A percentile compares a stretch with the other conserved stretches of the same genome.
These are phyloP conservation scores for Aphis gossypii DNA, from an alignment of 1,140 invertebrate genomes.

Conservation along the genomic window DNA sequence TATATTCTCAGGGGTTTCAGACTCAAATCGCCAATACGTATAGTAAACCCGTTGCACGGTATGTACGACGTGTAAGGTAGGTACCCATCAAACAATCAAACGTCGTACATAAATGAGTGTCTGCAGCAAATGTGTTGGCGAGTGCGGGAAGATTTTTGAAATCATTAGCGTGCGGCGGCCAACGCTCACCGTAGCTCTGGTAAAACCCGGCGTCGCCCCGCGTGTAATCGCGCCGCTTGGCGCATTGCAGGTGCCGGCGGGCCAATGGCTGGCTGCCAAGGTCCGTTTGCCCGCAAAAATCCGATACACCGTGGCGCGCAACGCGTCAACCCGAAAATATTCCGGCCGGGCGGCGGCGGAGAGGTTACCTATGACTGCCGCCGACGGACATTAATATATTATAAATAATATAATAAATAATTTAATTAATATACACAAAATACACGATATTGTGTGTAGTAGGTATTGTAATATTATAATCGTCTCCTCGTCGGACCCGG, in stretches of 20 bases:
- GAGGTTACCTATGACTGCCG: conserved; percentile 16
- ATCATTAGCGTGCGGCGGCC: conserved; percentile 16
- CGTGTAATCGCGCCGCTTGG: conserved; percentile 64
- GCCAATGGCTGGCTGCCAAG: conserved; percentile 70
- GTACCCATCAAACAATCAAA: not conserved
- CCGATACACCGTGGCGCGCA: conserved; percentile 29
- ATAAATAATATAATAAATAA: not conserved
- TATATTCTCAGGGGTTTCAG: too few relatives aligned
- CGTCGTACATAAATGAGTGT: not conserved
- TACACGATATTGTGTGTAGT: too few relatives aligned
- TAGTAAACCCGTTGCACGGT: not conserved
- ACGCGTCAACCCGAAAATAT: conserved; percentile 43
- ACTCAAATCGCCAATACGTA: too few relatives aligned
- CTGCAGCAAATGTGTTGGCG: not conserved
- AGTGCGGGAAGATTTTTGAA: not conserved
- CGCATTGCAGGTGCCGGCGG: conserved; percentile 82
- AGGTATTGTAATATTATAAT: not conserved
- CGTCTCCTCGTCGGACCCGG: not conserved
- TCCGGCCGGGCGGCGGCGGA: not conserved
- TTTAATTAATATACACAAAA: not conserved
- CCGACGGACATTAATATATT: not conserved
- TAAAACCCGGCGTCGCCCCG: conserved; percentile 25
- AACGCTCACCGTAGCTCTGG: not conserved
- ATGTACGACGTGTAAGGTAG: too few relatives aligned
- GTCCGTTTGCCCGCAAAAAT: conserved; percentile 61